Percentiles rank a stretch among this genome's conserved stretches.
phyloP scores from a whole-genome alignment of 2,888 invertebrate species.

The Plagodis pulveraria region DNA sequence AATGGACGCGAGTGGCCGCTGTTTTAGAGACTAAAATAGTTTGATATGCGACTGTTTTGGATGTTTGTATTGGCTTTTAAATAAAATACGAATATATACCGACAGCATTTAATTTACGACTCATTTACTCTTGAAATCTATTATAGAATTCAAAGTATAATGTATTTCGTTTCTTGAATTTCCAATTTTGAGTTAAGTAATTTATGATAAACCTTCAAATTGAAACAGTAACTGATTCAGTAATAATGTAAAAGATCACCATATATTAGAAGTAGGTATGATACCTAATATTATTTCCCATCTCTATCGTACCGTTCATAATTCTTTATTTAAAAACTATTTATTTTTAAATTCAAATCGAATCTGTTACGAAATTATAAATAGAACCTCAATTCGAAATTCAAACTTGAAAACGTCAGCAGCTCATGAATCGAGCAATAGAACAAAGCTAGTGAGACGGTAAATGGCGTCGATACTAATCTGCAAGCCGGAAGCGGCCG shows the following conservation, averaged over 20 bases:
- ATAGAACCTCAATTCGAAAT: slow-evolving; percentile 30
- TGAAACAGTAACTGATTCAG: slow-evolving; percentile 5
- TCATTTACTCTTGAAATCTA: slow-evolving; percentile 7
- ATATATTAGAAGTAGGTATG: slow-evolving; percentile 2
- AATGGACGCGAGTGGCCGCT: slow-evolving; percentile 67
- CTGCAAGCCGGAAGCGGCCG: slow-evolving; percentile 79
- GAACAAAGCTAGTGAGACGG: slow-evolving; percentile 63
- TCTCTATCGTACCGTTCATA: slow-evolving; percentile 20
- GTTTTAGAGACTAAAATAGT: slow-evolving; percentile 64
- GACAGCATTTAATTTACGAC: slow-evolving; percentile 20
- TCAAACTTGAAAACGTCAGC: slow-evolving; percentile 27
- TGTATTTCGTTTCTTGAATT: not conserved
- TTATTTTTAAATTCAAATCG: slow-evolving; percentile 6
- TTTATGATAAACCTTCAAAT: not conserved
- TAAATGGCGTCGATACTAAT: slow-evolving; percentile 82
- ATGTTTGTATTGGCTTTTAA: slow-evolving; percentile 11
- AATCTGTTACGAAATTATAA: slow-evolving; percentile 6
- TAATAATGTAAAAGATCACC: slow-evolving; percentile 15
- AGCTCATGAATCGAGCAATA: slow-evolving; percentile 65
- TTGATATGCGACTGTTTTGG: slow-evolving; percentile 43
- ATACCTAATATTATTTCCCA: slow-evolving; percentile 1
- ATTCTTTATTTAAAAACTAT: not conserved
- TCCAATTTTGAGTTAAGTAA: not conserved
- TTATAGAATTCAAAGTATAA: slow-evolving; percentile 11
- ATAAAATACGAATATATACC: slow-evolving; percentile 17